phyloP scores from a whole-genome alignment of 2,888 invertebrate species.

The Autographa gamma region DNA sequence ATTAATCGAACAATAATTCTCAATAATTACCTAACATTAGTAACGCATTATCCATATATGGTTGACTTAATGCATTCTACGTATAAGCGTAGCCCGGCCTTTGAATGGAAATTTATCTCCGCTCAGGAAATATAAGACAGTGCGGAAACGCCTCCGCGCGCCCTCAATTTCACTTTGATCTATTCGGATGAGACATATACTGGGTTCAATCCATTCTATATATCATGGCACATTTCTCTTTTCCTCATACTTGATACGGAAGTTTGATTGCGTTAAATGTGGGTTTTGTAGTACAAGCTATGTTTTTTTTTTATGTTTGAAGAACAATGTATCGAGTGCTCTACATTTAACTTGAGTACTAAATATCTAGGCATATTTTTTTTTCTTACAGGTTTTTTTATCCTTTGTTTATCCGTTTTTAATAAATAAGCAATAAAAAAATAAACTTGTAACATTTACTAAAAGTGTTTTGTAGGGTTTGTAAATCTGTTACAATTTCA shows the following conservation, averaged over 20 bases:
- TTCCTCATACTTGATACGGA: slow-evolving; percentile 39
- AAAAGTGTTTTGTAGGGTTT: too few species aligned
- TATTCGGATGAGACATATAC: slow-evolving; percentile 65
- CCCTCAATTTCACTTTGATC: slow-evolving; percentile 76
- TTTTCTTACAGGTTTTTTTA: too few species aligned
- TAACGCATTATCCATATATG: slow-evolving; percentile 50
- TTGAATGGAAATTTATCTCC: slow-evolving; percentile 64
- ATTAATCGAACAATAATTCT: slow-evolving; percentile 7
- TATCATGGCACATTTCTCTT: slow-evolving; percentile 52
- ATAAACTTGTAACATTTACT: too few species aligned
- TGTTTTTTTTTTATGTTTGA: neutral
- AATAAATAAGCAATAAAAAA: too few species aligned
- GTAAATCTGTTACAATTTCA: too few species aligned
- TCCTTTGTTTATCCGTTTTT: too few species aligned
- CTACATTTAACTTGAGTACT: too few species aligned
- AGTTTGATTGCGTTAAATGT: slow-evolving; percentile 27
- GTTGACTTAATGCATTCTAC: slow-evolving; percentile 58
- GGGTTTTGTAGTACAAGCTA: slow-evolving; percentile 19
- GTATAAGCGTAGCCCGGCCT: slow-evolving; percentile 45
- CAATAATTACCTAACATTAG: slow-evolving; percentile 44
- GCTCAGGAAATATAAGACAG: slow-evolving; percentile 65
- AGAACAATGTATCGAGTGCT: too few species aligned
- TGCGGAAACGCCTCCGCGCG: slow-evolving; percentile 67
- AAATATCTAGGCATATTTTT: too few species aligned
- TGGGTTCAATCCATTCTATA: slow-evolving; percentile 48